Conservation (phyloP, 2,113 vertebrate genomes). For the Mesembrinibis cayennensis region DNA sequence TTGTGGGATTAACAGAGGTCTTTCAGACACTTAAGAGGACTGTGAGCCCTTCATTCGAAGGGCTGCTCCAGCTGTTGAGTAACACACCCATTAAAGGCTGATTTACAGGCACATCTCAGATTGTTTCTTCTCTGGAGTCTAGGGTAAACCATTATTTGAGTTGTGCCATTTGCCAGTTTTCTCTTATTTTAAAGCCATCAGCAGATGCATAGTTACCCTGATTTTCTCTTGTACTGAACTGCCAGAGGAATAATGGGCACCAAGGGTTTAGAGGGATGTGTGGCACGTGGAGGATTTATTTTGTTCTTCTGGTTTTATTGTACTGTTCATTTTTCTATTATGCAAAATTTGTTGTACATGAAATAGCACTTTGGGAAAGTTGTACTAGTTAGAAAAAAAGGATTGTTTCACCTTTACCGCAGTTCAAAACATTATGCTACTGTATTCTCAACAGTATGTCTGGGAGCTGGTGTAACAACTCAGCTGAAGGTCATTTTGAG, state of each 20-base stretch:
- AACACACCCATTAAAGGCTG: not conserved
- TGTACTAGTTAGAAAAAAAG: not conserved
- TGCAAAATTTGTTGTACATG: not conserved
- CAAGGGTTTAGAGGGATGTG: not conserved
- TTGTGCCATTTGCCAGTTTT: not conserved
- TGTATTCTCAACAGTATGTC: not conserved
- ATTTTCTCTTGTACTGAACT: not conserved
- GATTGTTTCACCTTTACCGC: not conserved
- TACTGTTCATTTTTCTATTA: not conserved
- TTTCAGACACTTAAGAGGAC: not conserved
- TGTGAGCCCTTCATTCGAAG: not conserved
- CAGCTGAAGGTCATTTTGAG: constrained; percentile 7
- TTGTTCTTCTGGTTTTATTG: not conserved
- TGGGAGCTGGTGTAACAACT: not conserved
- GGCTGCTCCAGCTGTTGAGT: not conserved
- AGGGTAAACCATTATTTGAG: no score
- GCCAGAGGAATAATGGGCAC: not conserved
- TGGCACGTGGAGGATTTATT: not conserved
- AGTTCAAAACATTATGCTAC: not conserved
- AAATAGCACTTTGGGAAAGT: not conserved
- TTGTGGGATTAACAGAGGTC: not conserved
- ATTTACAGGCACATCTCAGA: not conserved
- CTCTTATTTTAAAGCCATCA: not conserved
- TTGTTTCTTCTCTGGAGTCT: not conserved
- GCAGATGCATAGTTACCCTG: not conserved